Evolutionary conservation across 2,797 vertebrate genomes (phyloP).

Genomic region (Danio tinwini): DNA sequence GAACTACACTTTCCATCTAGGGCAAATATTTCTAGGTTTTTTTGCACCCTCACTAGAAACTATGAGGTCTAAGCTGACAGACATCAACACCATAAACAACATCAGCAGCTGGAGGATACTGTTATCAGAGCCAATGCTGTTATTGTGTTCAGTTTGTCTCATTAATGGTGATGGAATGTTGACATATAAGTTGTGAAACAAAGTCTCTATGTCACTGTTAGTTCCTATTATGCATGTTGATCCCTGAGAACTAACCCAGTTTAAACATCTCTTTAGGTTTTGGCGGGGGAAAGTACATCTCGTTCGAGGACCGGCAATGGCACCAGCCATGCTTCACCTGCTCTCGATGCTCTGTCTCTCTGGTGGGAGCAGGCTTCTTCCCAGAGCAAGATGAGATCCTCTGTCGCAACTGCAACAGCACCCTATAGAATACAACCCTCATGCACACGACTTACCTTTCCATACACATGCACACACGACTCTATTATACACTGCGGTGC

Average conservation of each 20-base stretch:
- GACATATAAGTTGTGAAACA: too few relatives aligned
- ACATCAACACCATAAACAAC: too few relatives aligned
- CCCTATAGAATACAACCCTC: constrained; percentile 76
- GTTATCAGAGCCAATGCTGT: too few relatives aligned
- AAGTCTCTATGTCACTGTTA: too few relatives aligned
- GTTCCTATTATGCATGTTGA: too few relatives aligned
- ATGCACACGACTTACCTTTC: constrained; percentile 39
- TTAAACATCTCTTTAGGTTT: constrained; percentile 79
- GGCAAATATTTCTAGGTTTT: too few relatives aligned
- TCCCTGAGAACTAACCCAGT: background rate
- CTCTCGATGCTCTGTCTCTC: constrained; percentile 91
- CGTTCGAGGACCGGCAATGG: constrained; percentile 98
- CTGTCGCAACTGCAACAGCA: constrained; percentile 92
- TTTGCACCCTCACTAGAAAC: too few relatives aligned
- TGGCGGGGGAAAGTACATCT: constrained; percentile 98
- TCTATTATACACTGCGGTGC: constrained; percentile 19
- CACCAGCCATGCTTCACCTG: constrained; percentile 97
- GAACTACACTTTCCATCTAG: too few relatives aligned
- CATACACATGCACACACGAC: constrained; percentile 9
- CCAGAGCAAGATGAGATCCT: constrained; percentile 92
- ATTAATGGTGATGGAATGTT: too few relatives aligned
- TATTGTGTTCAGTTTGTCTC: too few relatives aligned
- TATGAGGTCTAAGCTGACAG: too few relatives aligned
- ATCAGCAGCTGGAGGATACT: too few relatives aligned
- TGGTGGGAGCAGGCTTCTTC: constrained; percentile 97